A percentile compares a stretch with the other conserved stretches of the same genome.
These are phyloP conservation scores for Anneissia japonica DNA, from an alignment of 35 echinoderm and acorn worm genomes.

Conservation along the genomic window DNA sequence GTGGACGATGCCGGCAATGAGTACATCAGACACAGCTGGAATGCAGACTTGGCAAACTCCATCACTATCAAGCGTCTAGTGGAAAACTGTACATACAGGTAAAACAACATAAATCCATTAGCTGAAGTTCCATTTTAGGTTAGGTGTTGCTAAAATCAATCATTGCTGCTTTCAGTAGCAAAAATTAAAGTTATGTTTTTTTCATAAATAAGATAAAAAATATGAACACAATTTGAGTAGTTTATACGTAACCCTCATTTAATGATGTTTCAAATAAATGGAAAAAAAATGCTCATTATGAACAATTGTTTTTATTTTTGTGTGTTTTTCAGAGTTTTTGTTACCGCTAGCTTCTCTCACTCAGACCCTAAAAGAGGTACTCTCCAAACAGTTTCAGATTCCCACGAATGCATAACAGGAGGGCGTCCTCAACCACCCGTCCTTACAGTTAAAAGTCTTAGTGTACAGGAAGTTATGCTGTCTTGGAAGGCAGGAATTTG, in stretches of 20 bases:
- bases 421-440: constrained; percentile 40
- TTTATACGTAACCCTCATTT: too few relatives aligned
- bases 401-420: constrained; percentile 27
- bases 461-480: constrained; percentile 42
- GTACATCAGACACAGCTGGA: constrained; percentile 51
- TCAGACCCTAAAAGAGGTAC: constrained; percentile 9
- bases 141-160: too few relatives aligned
- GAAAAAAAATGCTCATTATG: too few relatives aligned
- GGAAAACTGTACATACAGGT: constrained; percentile 48
- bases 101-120: neutral
- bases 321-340: constrained; percentile 19
- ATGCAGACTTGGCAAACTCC: constrained; percentile 22
- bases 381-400: constrained; percentile 15
- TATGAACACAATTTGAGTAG: too few relatives aligned
- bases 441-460: constrained; percentile 22
- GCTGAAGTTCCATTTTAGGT: too few relatives aligned
- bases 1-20: constrained; percentile 4
- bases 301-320: neutral
- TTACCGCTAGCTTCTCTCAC: constrained; percentile 37
- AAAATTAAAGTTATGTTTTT: too few relatives aligned
- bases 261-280: too few relatives aligned
- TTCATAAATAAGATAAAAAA: too few relatives aligned
- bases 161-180: too few relatives aligned
- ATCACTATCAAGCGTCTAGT: constrained; percentile 35
- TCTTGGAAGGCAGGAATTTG: constrained; percentile 39